Evolutionary conservation across 2,113 vertebrate genomes (phyloP).

Genomic region (Cinclus cinclus): DNA sequence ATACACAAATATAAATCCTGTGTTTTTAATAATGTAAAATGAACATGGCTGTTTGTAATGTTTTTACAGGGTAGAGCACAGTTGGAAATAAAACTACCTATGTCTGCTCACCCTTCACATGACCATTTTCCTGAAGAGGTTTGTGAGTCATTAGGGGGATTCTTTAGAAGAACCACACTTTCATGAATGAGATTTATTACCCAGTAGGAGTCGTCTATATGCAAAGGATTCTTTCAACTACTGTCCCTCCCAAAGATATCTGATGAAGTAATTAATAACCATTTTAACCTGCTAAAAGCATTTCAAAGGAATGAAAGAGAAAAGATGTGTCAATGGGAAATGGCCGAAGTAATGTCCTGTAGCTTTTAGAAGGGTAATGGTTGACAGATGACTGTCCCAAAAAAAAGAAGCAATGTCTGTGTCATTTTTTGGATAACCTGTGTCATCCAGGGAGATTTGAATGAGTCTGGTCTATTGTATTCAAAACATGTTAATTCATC

Average conservation of each 20-base stretch:
- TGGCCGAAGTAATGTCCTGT: not conserved
- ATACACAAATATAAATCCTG: not conserved
- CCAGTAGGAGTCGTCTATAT: not conserved
- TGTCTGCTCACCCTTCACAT: not conserved
- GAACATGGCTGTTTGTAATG: not conserved
- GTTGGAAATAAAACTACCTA: not conserved
- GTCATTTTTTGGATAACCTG: not conserved
- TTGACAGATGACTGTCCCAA: not conserved
- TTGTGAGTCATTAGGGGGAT: not conserved
- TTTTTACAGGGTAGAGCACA: not conserved
- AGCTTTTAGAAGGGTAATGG: not conserved
- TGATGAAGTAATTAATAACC: not conserved
- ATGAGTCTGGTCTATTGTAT: not conserved
- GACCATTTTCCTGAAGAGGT: not conserved
- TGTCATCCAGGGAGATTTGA: not conserved
- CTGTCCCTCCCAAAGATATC: not conserved
- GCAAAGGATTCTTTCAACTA: not conserved
- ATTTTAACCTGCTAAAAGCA: not conserved
- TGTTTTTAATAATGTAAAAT: not conserved
- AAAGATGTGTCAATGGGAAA: not conserved
- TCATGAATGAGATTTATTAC: not conserved
- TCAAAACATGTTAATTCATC: conserved; percentile 1
- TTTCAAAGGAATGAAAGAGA: not conserved
- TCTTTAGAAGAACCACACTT: not conserved
- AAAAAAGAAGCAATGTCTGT: not conserved